These are phyloP conservation scores for Columba guinea DNA, from an alignment of 2,797 vertebrate genomes.

Conservation along the genomic window DNA sequence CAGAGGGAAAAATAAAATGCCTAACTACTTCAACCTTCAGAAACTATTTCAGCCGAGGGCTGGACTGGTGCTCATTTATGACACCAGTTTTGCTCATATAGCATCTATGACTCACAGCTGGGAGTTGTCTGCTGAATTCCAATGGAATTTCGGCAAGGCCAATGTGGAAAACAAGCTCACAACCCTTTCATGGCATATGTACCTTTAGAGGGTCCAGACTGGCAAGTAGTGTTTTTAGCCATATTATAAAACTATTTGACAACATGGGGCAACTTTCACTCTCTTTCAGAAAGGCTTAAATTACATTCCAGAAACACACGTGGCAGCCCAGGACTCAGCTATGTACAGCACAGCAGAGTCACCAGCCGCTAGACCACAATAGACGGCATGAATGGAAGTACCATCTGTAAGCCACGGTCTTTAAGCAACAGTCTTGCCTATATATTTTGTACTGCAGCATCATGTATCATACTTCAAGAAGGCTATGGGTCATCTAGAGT, in stretches of 20 bases:
- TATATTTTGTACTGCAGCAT: background rate
- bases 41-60: background rate
- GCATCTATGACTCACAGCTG: background rate
- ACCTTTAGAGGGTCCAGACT: background rate
- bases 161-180: background rate
- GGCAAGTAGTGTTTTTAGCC: background rate
- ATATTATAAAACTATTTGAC: background rate
- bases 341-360: background rate
- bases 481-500: background rate
- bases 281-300: background rate
- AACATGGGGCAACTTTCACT: rapidly evolving
- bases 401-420: background rate
- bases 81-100: background rate
- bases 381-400: background rate
- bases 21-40: background rate
- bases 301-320: background rate
- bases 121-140: rapidly evolving
- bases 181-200: background rate
- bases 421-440: background rate
- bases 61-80: background rate
- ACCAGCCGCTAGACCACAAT: rapidly evolving
- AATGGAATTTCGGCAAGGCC: background rate
- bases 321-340: background rate
- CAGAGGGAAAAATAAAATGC: background rate
- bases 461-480: background rate